Conservation (phyloP, 2,888 invertebrate genomes). For the Alloscopus bannaensis region DNA sequence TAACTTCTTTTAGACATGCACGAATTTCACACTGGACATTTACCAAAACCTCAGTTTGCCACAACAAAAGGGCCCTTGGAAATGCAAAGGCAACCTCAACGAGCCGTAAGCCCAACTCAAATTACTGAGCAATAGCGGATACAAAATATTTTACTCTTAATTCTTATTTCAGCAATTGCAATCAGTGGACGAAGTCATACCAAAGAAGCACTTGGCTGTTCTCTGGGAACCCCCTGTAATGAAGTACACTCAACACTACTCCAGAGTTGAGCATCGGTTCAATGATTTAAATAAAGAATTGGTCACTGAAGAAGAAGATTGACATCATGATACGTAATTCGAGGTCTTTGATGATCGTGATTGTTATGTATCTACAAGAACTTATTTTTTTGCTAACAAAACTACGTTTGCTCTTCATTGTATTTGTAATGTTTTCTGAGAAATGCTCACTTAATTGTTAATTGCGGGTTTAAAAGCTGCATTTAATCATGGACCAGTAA, state of each 20-base stretch:
- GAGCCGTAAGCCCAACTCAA: conserved; percentile 22
- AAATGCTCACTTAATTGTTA: too few species aligned
- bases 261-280: conserved; percentile 34
- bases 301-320: conserved; percentile 27
- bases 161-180: conserved; percentile 18
- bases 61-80: conserved; percentile 32
- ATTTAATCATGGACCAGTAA: too few species aligned
- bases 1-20: conserved; percentile 36
- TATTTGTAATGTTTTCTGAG: too few species aligned
- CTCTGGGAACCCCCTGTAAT: conserved; percentile 44
- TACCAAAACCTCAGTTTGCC: conserved; percentile 39
- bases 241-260: conserved; percentile 50
- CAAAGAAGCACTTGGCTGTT: conserved; percentile 20
- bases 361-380: too few species aligned
- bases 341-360: too few species aligned
- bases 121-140: background rate
- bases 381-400: too few species aligned
- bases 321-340: too few species aligned
- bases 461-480: too few species aligned
- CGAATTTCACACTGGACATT: conserved; percentile 48
- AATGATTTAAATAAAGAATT: conserved; percentile 37
- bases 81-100: conserved; percentile 50
- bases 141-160: background rate
- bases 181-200: conserved; percentile 26
- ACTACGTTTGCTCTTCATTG: too few species aligned